These are phyloP conservation scores for Caenorhabditis angaria DNA, from an alignment of 2,888 invertebrate genomes.

Conservation along the genomic window DNA sequence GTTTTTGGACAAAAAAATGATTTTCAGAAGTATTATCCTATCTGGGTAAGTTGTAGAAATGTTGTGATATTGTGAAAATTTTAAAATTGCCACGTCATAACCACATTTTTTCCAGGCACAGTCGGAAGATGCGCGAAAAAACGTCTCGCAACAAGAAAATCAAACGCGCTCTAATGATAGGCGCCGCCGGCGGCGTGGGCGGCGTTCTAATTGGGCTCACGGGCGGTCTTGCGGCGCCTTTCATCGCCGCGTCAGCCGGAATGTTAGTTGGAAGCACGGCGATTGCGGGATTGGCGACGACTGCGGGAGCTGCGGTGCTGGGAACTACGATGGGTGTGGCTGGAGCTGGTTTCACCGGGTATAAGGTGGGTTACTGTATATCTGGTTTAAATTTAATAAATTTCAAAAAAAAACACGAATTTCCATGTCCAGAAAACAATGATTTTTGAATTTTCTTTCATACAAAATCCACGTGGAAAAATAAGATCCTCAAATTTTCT, in stretches of 20 bases:
- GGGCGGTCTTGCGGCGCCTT: slow-evolving; percentile 79
- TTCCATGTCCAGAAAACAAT: too few relatives aligned
- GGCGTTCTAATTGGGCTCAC: slow-evolving; percentile 79
- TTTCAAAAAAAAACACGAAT: too few relatives aligned
- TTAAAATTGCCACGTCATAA: not conserved
- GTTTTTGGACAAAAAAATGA: not conserved
- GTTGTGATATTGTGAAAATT: not conserved
- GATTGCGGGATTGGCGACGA: slow-evolving; percentile 75
- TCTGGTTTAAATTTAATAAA: not conserved
- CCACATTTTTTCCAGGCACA: slow-evolving; percentile 74
- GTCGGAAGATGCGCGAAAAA: slow-evolving; percentile 75
- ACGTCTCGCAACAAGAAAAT: slow-evolving; percentile 76
- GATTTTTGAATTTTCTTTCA: too few relatives aligned
- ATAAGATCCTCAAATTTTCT: too few relatives aligned
- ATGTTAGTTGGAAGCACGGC: slow-evolving; percentile 70
- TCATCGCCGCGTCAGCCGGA: slow-evolving; percentile 75
- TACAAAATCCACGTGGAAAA: too few relatives aligned
- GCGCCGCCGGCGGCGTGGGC: slow-evolving; percentile 79
- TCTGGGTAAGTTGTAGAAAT: slow-evolving; percentile 28
- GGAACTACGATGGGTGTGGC: slow-evolving; percentile 79
- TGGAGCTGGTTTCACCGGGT: slow-evolving; percentile 79
- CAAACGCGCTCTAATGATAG: slow-evolving; percentile 78
- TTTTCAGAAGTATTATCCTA: slow-evolving; percentile 30
- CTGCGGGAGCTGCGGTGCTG: slow-evolving; percentile 76
- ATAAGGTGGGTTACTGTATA: slow-evolving; percentile 41